Evolutionary conservation across 2,888 invertebrate genomes (phyloP), one percentile per base, ranked within the genome.

Genomic region (Clepsis dumicolana): DNA sequence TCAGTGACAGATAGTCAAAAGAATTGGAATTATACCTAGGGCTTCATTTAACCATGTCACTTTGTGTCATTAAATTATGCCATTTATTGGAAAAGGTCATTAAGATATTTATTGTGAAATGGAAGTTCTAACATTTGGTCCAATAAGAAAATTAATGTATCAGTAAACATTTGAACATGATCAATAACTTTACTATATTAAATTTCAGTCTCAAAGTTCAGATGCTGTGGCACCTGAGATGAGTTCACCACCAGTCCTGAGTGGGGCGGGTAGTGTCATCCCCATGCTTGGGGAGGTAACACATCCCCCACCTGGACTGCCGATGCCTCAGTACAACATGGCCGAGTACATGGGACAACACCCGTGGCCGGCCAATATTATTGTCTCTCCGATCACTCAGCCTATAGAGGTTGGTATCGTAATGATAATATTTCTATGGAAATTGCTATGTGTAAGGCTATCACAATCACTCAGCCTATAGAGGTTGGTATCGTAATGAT

Each of bases 291-390:
- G 87, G 16, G 93, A 93, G 72, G 88, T 93, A 32, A 82, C 89
- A 14, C 93, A 90, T 66, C 90, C 93, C 0, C 94, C 94, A 0
- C 93, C 93, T 0, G 94, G 94, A 4, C 76, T 94, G 65, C 91
- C 94, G 1, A 72, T 94, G 59, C 92, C 94, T 70, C 94, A 93
- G 75, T 93, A 93, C 77, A 91, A 87, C 74, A 87, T 94, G 75
- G 89, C 84, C 62, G 94, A 94, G 61, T 94, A 89, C 72, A 88
- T 93, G 65, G 89, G 87, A 44, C 94, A 89, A 72, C 91, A 90
- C 67, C 80, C 88, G 24, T 94, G 94, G 94, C 88, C 91, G 48
- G 84, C 88, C 3, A 93, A 93, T 73, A 90, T 93, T 70, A 91
- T 94, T 72, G 91, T 93, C 5, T 84, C 90, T 73, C 85, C 91